Evolutionary conservation across 2,113 vertebrate species (phyloP), one percentile per base, ranked within the genome.

Genomic region (Hippoglossus stenolepis): DNA sequence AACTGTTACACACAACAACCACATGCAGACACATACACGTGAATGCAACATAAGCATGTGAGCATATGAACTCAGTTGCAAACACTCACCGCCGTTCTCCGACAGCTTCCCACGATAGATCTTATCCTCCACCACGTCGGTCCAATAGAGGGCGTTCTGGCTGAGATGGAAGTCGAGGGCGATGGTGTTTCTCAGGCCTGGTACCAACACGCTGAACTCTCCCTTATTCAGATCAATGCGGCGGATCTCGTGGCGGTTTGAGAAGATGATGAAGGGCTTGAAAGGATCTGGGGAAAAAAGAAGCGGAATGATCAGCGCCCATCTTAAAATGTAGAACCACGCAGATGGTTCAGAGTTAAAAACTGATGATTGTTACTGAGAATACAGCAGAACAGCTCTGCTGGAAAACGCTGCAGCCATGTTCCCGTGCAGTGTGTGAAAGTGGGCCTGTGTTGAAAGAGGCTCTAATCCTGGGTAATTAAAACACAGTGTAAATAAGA

Each of bases 211-310:
- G 0, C 97, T 99, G 92, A 98, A 99, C 89, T 99, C 98, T 0
- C 97, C 97, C 31, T 96, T 96, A 73, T 98, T 95, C 79, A 99
- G 95, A 87, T 99, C 98, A 0, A 99, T 99, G 74, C 98, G 96
- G 0, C 98, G 95, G 86, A 99, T 99, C 92, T 99, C 98, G 0
- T 99, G 98, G 43, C 98, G 98, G 87, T 99, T 99, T 54, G 98
- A 99, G 94, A 99, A 99, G 82, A 99, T 99, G 86, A 99, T 99
- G 87, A 99, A 99, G 0, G 98, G 98, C 75, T 97, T 97, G 92
- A 99, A 99, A 3, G 96, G 96, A 90, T 98, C 98, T 99, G 86
- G 76, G 47, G n/a, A 80, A 4, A 64, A 31, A 20, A 26, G 54
- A 54, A 40, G 66, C 24, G 3, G 3, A 43, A 2, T 74, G 2